phyloP scores from a whole-genome alignment of 2,888 invertebrate species.

The Lottia scabra region DNA sequence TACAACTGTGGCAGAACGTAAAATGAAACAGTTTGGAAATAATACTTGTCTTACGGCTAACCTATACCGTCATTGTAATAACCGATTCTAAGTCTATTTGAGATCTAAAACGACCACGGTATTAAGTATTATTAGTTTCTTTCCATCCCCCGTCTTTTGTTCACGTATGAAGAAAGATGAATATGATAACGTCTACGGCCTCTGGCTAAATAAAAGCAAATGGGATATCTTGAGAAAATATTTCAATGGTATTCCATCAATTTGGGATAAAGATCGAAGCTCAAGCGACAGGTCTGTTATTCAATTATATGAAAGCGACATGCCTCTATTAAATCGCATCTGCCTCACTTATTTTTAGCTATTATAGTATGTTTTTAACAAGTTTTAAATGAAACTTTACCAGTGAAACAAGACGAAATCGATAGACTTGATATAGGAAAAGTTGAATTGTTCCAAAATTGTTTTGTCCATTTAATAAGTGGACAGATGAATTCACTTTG shows the following conservation, averaged over 20 bases:
- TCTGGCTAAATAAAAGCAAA: background rate
- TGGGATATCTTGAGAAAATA: no score
- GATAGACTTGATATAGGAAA: no score
- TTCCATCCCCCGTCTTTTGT: background rate
- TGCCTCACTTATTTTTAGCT: constrained; percentile 2
- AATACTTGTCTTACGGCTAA: background rate
- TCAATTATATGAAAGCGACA: background rate
- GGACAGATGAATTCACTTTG: no score
- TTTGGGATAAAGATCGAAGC: background rate
- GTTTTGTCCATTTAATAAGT: no score
- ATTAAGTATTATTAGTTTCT: background rate
- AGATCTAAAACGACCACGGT: background rate
- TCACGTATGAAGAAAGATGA: background rate
- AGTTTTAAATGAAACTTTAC: no score
- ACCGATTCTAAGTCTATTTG: no score
- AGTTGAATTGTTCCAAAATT: no score
- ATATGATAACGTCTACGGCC: background rate
- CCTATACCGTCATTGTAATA: background rate
- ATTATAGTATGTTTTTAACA: no score
- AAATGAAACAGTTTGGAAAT: background rate
- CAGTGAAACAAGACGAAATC: no score
- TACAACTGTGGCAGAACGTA: background rate
- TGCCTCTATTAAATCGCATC: background rate
- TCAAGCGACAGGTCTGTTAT: background rate
- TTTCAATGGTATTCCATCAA: background rate